Percentiles rank a stretch among this genome's conserved stretches.
Conservation (phyloP, 2,888 invertebrate species). For the Cylloceria caligata region DNA sequence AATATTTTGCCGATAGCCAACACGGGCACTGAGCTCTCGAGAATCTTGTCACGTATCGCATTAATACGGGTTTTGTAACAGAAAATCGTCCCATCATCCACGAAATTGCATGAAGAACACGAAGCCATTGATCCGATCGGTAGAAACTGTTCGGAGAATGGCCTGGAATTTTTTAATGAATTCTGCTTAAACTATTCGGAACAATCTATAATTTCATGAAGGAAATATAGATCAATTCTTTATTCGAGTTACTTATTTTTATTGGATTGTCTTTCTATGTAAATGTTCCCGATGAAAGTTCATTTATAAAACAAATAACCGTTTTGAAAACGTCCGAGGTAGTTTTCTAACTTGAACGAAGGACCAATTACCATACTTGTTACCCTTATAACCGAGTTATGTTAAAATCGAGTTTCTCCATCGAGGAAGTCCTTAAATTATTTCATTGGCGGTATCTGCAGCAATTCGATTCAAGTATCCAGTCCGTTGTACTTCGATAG, state of each 20-base stretch:
- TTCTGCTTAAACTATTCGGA: slow-evolving; percentile 25
- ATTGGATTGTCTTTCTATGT: not conserved
- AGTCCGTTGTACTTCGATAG: too few species aligned
- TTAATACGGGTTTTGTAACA: slow-evolving; percentile 66
- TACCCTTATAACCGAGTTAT: not conserved
- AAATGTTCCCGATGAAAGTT: not conserved
- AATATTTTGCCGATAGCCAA: slow-evolving; percentile 58
- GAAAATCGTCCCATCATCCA: slow-evolving; percentile 67
- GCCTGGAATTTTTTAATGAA: slow-evolving; percentile 36
- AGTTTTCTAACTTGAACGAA: not conserved
- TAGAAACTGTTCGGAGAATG: slow-evolving; percentile 33
- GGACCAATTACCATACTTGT: not conserved
- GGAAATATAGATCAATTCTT: not conserved
- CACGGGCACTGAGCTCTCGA: slow-evolving; percentile 14
- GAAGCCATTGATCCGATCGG: slow-evolving; percentile 30
- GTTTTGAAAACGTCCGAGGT: not conserved
- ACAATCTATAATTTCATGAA: not conserved
- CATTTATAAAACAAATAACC: not conserved
- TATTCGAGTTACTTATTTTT: not conserved
- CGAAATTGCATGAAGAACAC: slow-evolving; percentile 62
- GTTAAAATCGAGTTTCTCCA: not conserved
- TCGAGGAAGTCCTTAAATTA: not conserved
- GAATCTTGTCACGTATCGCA: slow-evolving; percentile 66
- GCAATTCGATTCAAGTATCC: not conserved
- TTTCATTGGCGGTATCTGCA: not conserved